Conservation (phyloP, 2,113 vertebrate species). For the Microtus montanus region DNA sequence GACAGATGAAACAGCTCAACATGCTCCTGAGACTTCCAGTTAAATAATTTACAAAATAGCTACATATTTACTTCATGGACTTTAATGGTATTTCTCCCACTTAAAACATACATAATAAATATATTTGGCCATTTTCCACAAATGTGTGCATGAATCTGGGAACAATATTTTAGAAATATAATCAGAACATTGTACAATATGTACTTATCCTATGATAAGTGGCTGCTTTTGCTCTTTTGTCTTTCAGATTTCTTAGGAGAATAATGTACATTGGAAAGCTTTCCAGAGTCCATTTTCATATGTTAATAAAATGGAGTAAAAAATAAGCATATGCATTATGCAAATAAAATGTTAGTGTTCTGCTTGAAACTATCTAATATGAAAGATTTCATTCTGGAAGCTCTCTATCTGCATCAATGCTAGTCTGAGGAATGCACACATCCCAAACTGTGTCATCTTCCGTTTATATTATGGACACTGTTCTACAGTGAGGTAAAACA, state of each 20-base stretch:
- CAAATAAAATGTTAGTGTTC: conserved; percentile 46
- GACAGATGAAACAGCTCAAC: conserved; percentile 68
- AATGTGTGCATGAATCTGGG: conserved; percentile 58
- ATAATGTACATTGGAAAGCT: conserved; percentile 19
- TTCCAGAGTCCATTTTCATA: conserved; percentile 34
- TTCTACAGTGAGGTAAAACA: background rate
- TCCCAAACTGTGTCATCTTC: background rate
- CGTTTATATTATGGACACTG: background rate
- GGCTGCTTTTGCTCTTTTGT: conserved; percentile 15
- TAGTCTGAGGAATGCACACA: background rate
- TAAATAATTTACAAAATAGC: conserved; percentile 74
- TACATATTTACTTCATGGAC: conserved; percentile 63
- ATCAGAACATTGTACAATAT: conserved; percentile 49
- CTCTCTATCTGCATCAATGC: background rate
- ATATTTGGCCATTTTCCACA: conserved; percentile 48
- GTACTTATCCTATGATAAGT: conserved; percentile 51
- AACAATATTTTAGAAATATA: conserved; percentile 69
- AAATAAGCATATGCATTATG: background rate
- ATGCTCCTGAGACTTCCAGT: conserved; percentile 65
- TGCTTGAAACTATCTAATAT: background rate
- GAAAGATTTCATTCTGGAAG: conserved; percentile 13
- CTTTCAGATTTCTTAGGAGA: conserved; percentile 41
- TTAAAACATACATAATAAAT: conserved; percentile 68
- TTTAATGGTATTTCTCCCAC: conserved; percentile 44
- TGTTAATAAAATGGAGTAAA: conserved; percentile 49